Base-by-base conservation (phyloP, 1,140 invertebrate species). In the Ips typographus region DNA sequence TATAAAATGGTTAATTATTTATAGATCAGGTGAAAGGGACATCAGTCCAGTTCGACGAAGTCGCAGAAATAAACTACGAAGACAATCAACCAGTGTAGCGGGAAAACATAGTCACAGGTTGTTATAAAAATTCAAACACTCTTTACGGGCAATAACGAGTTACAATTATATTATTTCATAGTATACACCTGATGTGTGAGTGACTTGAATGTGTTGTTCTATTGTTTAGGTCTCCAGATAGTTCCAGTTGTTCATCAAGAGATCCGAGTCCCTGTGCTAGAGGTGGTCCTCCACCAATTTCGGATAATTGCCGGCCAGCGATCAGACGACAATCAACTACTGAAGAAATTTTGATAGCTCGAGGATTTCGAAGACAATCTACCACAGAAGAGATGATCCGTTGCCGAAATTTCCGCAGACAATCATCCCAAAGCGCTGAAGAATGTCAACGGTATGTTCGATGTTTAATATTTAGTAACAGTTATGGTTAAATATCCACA, bases 381-480 rank as follows among this genome's bases (percentile, higher is more conserved):
- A 95, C 94, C 1, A 95, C 92, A 0, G 94, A 96, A 75, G 94
- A 96, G 78, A 95, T 94, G 90, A 94, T 95, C 53, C 84, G 93
- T 3, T 95, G 93, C 77, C 83, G 94, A 44, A 95, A 95, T 79
- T 95, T 94, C 78, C 85, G 91, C 38, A 84, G 91, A 36, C 90
- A 91, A 76, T 91, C 90, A 76, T 91, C 90, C 1, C 90, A 92
- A 74, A 91, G 89, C 76, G 53, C 44, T 22, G 90, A 92, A 66
- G 90, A 91, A 74, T 87, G 88, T 44, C 89, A 89, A 72, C 83
- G 87, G 63, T 70, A 60, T 39, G 22, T 22, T 22, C 0, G 22
- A 22, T 22, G 0, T 22, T 22, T 22, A 22, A 22, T 22, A 22
- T 22, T 22, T 22, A 22, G 22, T 22, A 22, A 0, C 22, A 22